Base-by-base conservation (phyloP, 2,113 vertebrate genomes). In the Egretta garzetta region DNA sequence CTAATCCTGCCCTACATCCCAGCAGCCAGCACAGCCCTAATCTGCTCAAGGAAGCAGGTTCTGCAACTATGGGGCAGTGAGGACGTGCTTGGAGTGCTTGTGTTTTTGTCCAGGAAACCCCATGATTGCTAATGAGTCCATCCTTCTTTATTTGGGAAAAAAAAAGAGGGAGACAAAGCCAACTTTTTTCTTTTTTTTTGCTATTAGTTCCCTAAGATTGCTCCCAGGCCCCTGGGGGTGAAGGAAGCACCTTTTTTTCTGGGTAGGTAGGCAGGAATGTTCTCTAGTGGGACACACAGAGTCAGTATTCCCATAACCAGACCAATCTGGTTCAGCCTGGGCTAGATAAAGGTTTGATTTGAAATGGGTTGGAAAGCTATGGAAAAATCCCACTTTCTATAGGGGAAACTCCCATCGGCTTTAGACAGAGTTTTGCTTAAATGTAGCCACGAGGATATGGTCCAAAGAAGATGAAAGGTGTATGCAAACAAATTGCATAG, bases 21-120 rank as follows among this genome's bases (percentile, higher is more conserved):
- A 87, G 74, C 58, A 93, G 26, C 43, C 53, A 75, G 30, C 20
- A 68, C 27, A 81, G 60, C 37, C 55, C 32, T 77, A 66, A 91
- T 84, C 68, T 91, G 64, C 90, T 86, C 30, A 49, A 30, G 21
- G 30, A 88, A 82, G 75, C 94, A 93, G 81, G 84, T 93, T 97
- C 53, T 87, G 64, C 89, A 75, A 9, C 73, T 79, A 7, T 8
- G 33, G 47, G 30, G 43, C 28, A 87, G 55, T 5, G 19, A 71
- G 26, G 72, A 91, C 33, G 56, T 89, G 55, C 30, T 66, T 91
- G 70, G 12, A 79, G 47, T 60, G 24, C 68, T 79, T 50, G 20
- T 89, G 56, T 12, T 71, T 67, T 93, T 91, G 39, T 64, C 23
- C 73, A 79, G 58, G 73, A 89, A 87, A 49, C 18, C 13, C 52